A percentile compares a stretch with the other conserved stretches of the same genome.
phyloP scores from a whole-genome alignment of 2,888 invertebrate species.

The Epinotia bilunana region DNA sequence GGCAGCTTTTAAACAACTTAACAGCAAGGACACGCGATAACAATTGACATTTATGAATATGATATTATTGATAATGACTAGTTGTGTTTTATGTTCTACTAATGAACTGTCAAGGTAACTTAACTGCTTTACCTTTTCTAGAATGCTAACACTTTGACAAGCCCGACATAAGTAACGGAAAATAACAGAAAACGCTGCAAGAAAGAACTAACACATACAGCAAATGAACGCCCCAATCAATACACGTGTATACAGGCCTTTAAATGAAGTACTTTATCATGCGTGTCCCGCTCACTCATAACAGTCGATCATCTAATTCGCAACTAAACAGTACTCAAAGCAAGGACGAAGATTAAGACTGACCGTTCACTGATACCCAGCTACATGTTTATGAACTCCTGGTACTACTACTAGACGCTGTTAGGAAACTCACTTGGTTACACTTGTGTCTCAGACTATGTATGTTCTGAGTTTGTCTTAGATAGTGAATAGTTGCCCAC shows the following conservation, averaged over 20 bases:
- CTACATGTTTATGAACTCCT: neutral
- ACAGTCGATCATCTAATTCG: constrained; percentile 1
- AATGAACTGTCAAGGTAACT: constrained; percentile 7
- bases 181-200: too few relatives aligned
- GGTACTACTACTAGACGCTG: constrained; percentile 1
- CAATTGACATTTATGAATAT: neutral
- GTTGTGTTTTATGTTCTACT: constrained; percentile 13
- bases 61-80: constrained; percentile 15
- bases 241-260: neutral
- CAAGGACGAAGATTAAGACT: neutral
- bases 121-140: neutral
- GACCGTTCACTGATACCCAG: constrained; percentile 2
- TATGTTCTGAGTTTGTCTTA: neutral
- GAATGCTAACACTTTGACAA: too few relatives aligned
- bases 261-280: neutral
- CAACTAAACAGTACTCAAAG: constrained; percentile 1
- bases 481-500: neutral
- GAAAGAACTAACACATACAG: neutral
- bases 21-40: constrained; percentile 13
- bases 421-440: constrained; percentile 10
- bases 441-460: neutral
- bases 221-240: neutral
- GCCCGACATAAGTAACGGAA: too few relatives aligned
- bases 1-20: constrained; percentile 1
- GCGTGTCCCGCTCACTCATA: neutral